Conservation (phyloP, 2,888 invertebrate genomes). For the Machimus atricapillus region DNA sequence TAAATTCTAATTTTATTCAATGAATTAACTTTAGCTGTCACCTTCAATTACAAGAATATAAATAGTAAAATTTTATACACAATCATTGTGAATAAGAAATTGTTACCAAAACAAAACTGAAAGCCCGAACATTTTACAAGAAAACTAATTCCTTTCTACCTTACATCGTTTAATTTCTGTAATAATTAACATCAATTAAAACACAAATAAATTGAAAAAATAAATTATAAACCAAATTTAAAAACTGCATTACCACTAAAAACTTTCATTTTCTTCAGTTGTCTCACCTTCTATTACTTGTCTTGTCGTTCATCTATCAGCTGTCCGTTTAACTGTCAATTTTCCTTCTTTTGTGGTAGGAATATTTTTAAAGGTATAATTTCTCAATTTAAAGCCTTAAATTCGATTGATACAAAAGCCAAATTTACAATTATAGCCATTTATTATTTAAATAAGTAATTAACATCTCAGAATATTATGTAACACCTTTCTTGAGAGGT, state of each 20-base stretch:
- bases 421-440: neutral
- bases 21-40: neutral
- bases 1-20: neutral
- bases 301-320: neutral
- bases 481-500: neutral
- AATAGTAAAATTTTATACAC: neutral
- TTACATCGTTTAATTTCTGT: neutral
- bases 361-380: neutral
- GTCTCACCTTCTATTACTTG: neutral
- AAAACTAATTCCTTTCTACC: neutral
- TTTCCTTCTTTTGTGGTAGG: neutral
- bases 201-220: neutral
- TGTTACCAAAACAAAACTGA: rapidly evolving
- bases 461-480: neutral
- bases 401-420: neutral
- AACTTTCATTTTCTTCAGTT: neutral
- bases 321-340: neutral
- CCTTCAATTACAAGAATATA: neutral
- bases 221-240: neutral
- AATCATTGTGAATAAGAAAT: neutral
- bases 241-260: neutral
- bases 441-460: neutral
- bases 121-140: neutral
- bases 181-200: neutral
- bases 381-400: neutral